phyloP scores from a whole-genome alignment of 2,888 invertebrate species.

The Elysia crispata region DNA sequence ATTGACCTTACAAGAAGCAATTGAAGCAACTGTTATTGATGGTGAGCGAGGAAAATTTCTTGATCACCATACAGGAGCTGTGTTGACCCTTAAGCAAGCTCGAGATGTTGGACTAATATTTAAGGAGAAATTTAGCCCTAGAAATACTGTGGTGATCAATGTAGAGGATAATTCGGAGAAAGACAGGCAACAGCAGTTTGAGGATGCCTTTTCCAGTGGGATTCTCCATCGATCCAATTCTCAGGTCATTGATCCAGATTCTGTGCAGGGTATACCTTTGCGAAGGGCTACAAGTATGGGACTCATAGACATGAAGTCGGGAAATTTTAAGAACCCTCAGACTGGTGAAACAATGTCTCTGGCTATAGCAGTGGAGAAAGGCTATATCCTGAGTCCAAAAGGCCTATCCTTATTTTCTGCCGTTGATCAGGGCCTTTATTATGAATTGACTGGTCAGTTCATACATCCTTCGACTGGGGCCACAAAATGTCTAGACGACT shows the following conservation, averaged over 20 bases:
- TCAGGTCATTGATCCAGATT: constrained; percentile 72
- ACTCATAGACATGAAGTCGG: constrained; percentile 70
- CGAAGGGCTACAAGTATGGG: constrained; percentile 79
- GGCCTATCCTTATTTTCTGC: constrained; percentile 70
- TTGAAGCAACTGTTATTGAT: constrained; percentile 78
- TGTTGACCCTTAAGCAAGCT: constrained; percentile 81
- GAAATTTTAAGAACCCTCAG: constrained; percentile 71
- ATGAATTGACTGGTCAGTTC: constrained; percentile 76
- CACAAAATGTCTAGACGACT: constrained; percentile 74
- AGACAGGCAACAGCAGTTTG: constrained; percentile 59
- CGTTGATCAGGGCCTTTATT: constrained; percentile 77
- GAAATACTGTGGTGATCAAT: constrained; percentile 67
- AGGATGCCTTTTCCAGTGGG: constrained; percentile 70
- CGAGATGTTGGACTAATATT: constrained; percentile 55
- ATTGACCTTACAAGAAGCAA: constrained; percentile 89
- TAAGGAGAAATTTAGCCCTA: constrained; percentile 53
- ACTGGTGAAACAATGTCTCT: constrained; percentile 68
- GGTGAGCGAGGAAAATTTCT: constrained; percentile 78
- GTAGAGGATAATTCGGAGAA: constrained; percentile 68
- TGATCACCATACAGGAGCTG: constrained; percentile 80
- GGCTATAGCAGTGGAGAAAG: constrained; percentile 67
- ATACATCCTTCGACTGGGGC: constrained; percentile 63
- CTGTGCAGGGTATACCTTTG: constrained; percentile 67
- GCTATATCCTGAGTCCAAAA: constrained; percentile 70
- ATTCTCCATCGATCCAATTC: constrained; percentile 68